Base-by-base conservation (phyloP, 1,140 invertebrate species). In the Listronotus oregonensis region DNA sequence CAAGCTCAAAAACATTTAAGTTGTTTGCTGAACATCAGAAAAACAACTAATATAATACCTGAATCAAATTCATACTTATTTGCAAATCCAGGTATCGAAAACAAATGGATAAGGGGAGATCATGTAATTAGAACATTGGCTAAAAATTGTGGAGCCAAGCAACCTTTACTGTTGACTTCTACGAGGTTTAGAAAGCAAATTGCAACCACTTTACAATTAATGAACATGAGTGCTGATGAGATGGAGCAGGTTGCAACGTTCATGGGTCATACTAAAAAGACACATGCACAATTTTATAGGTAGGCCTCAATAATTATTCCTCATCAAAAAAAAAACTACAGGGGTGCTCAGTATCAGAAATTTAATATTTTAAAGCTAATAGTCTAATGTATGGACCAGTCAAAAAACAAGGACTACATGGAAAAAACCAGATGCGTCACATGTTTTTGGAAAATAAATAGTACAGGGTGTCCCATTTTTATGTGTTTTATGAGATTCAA, bases 241-340 rank as follows among this genome's bases (percentile, higher is more conserved):
- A 66, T 69, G 42, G 64, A 66, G 21, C 64, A 69, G 43, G 49
- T 66, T 21, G 67, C 67, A 10, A 56, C 12, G 31, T 66, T 69
- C 60, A 69, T 66, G 61, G 66, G 66, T 14, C 56, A 43, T 15
- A 43, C 12, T n/a, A n/a, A n/a, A n/a, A n/a, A n/a, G n/a, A n/a
- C n/a, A n/a, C n/a, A n/a, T n/a, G n/a, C n/a, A n/a, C 34, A 64
- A 64, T 64, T 64, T 68, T 68, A 64, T 44, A 67, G 49, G 66
- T 67, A 49, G 21, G 15, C 12, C 6, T 39, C 12, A 39, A 39
- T 8, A 39, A 39, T 39, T 8, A 39, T 39, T 39, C 37, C 6
- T 8, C 12, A 39, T 39, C 12, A 8, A 8, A 39, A 8, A 39
- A 39, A 39, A 39, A 6, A 39, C n/a, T 11, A 49, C 4, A 15